A percentile compares a stretch with the other conserved stretches of the same genome.
phyloP scores from a whole-genome alignment of 2,797 vertebrate species.

The Dipus sagitta region DNA sequence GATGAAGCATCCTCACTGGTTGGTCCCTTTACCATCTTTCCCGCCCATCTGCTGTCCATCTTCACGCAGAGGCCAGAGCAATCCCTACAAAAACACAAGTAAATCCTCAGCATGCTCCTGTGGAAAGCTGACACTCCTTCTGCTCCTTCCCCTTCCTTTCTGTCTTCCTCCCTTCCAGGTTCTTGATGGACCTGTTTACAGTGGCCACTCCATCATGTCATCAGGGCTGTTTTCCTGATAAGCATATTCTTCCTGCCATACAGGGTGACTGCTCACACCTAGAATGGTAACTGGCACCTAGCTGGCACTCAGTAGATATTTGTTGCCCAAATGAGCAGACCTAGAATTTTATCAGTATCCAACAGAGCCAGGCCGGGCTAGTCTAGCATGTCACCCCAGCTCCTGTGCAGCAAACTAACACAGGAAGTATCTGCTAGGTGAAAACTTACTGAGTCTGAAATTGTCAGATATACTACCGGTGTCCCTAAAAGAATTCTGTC shows the following conservation, averaged over 20 bases:
- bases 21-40: background rate
- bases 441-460: background rate
- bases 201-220: background rate
- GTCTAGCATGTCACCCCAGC: background rate
- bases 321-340: background rate
- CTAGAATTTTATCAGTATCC: background rate
- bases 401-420: background rate
- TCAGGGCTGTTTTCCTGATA: background rate
- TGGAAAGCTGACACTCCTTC: too few species aligned
- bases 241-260: background rate
- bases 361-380: background rate
- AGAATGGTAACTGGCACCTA: background rate
- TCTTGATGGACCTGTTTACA: background rate
- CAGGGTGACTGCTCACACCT: too few species aligned
- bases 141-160: rapidly evolving
- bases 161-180: background rate
- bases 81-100: background rate
- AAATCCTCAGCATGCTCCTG: background rate
- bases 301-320: background rate
- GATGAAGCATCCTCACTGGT: background rate
- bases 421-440: rapidly evolving
- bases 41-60: background rate
- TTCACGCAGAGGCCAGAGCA: background rate
- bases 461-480: background rate
- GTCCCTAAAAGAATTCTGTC: background rate